Conservation (phyloP, 2,113 vertebrate genomes). For the Siniperca chuatsi region DNA sequence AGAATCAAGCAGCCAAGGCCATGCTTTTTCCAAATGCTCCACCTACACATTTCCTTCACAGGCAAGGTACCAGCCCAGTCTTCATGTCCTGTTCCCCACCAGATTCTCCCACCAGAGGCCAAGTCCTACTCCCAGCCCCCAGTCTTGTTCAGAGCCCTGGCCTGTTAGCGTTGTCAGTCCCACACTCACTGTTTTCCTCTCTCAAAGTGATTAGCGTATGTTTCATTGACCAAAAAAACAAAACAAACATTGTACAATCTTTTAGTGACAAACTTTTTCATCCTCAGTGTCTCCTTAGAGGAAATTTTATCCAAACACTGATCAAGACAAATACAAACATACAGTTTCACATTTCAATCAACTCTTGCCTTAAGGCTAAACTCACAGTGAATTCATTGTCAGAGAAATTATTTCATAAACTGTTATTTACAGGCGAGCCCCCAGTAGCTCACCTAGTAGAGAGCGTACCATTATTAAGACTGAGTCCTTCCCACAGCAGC, state of each 20-base stretch:
- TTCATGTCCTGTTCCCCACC: neutral
- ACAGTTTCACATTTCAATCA: neutral
- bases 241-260: no score
- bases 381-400: neutral
- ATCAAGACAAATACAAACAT: neutral
- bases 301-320: neutral
- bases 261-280: no score
- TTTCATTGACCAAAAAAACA: neutral
- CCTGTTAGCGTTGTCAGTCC: neutral
- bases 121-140: constrained; percentile 74
- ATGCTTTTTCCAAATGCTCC: neutral
- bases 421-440: neutral
- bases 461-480: no score
- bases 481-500: no score
- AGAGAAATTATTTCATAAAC: neutral
- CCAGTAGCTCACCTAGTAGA: no score
- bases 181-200: neutral
- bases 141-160: neutral
- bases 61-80: neutral
- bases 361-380: neutral
- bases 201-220: neutral
- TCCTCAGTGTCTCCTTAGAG: neutral
- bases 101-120: constrained; percentile 55
- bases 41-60: neutral
- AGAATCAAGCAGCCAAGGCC: neutral